Evolutionary conservation across 2,113 vertebrate species (phyloP).

Genomic region (Desmodus rotundus): DNA sequence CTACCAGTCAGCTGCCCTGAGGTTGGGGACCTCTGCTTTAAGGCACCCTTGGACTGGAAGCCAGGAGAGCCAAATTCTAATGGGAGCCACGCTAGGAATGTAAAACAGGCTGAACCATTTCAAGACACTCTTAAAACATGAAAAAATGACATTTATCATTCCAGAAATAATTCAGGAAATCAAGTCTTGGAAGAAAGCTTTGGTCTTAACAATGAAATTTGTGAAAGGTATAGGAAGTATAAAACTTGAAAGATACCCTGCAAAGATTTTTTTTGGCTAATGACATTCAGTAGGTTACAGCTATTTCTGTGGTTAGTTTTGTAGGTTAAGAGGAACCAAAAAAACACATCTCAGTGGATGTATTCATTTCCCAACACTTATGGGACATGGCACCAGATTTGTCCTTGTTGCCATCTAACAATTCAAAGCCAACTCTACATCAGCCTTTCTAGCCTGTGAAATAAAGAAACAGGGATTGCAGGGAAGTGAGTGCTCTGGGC

Average conservation of each 20-base stretch:
- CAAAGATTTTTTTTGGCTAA: not conserved
- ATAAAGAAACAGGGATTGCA: not conserved
- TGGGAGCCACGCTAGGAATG: not conserved
- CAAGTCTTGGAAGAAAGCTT: not conserved
- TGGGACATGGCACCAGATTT: not conserved
- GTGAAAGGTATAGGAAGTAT: not conserved
- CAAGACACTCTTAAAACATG: constrained; percentile 4
- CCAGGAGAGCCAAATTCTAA: not conserved
- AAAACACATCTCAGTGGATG: not conserved
- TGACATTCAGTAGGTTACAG: not conserved
- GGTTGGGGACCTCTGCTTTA: not conserved
- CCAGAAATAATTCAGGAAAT: constrained; percentile 30
- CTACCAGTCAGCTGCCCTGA: too few species aligned
- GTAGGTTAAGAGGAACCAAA: not conserved
- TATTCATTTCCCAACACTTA: not conserved
- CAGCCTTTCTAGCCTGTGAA: not conserved
- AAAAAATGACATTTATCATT: constrained; percentile 13
- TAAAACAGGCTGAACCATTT: not conserved
- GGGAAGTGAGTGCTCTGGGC: not conserved
- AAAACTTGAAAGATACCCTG: constrained; percentile 5
- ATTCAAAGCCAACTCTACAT: not conserved
- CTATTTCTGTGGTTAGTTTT: constrained; percentile 27
- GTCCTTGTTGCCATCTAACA: not conserved
- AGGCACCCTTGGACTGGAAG: not conserved
- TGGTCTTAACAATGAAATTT: constrained; percentile 34